Percentiles rank a stretch among this genome's conserved stretches.
These are phyloP conservation scores for Ephialtes manifestator DNA, from an alignment of 2,888 invertebrate species.

Conservation along the genomic window DNA sequence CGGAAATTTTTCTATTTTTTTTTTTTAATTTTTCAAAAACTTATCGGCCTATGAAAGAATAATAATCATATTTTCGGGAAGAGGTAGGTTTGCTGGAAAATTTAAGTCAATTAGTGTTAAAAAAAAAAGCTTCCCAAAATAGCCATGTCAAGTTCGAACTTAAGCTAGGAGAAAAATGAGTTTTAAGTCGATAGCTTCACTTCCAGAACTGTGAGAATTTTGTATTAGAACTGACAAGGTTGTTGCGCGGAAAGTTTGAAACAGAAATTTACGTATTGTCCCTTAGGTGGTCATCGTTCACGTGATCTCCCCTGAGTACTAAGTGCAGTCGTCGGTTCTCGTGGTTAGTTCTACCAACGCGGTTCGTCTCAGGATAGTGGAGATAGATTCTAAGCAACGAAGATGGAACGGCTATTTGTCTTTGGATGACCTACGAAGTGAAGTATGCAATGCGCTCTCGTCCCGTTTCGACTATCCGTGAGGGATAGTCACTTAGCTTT, in stretches of 20 bases:
- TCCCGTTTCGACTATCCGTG: background rate
- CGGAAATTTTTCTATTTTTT: too few species aligned
- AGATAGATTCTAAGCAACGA: conserved; percentile 19
- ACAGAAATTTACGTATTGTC: background rate
- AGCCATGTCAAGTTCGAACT: too few species aligned
- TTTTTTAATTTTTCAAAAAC: too few species aligned
- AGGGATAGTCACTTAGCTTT: background rate
- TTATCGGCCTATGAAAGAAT: too few species aligned
- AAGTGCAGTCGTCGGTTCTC: background rate
- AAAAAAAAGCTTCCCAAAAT: too few species aligned
- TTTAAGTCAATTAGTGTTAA: too few species aligned
- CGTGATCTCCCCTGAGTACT: background rate
- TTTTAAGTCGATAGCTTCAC: background rate
- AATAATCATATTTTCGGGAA: too few species aligned
- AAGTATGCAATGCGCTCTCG: background rate
- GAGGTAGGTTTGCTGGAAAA: too few species aligned
- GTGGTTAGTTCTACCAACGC: background rate
- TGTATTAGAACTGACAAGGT: background rate
- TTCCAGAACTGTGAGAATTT: background rate
- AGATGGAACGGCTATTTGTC: conserved; percentile 25
- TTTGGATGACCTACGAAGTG: conserved; percentile 11
- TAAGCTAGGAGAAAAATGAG: too few species aligned
- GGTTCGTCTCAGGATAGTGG: background rate
- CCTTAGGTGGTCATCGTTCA: background rate
- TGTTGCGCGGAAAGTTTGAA: background rate